Evolutionary conservation across 2,113 vertebrate genomes (phyloP).

Genomic region (Glareola pratincola): DNA sequence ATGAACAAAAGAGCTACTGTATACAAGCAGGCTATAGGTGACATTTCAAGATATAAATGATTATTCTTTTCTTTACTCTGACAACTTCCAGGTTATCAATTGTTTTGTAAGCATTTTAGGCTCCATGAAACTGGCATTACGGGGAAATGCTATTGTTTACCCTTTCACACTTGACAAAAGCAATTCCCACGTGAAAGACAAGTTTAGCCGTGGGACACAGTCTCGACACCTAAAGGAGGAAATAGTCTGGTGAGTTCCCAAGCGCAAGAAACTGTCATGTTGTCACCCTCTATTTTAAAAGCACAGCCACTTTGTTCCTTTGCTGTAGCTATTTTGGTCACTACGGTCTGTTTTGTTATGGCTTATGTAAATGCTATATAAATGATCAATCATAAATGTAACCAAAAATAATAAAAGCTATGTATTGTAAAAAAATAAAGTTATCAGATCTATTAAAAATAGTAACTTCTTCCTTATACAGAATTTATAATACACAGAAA

Average conservation of each 20-base stretch:
- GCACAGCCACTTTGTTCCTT: conserved; percentile 63
- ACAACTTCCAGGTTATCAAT: conserved; percentile 98
- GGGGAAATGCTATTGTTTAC: conserved; percentile 98
- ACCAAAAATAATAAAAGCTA: conserved; percentile 71
- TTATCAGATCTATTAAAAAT: conserved; percentile 74
- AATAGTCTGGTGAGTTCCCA: conserved; percentile 86
- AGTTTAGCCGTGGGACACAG: conserved; percentile 81
- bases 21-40: conserved; percentile 73
- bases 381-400: conserved; percentile 72
- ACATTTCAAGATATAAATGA: conserved; percentile 87
- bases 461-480: conserved; percentile 65
- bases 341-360: conserved; percentile 49
- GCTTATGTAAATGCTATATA: conserved; percentile 56
- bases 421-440: conserved; percentile 74
- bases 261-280: conserved; percentile 76
- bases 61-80: conserved; percentile 89
- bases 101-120: conserved; percentile 87
- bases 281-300: conserved; percentile 70
- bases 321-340: conserved; percentile 68
- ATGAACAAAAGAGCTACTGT: conserved; percentile 73
- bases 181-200: conserved; percentile 98
- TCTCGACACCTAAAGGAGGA: conserved; percentile 78
- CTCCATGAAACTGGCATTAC: conserved; percentile 87
- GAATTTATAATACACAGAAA: conserved; percentile 63
- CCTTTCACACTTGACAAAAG: conserved; percentile 89